Evolutionary conservation across 2,797 vertebrate genomes (phyloP), one percentile per base, ranked within the genome.

Genomic region (Centropyge bicolor): DNA sequence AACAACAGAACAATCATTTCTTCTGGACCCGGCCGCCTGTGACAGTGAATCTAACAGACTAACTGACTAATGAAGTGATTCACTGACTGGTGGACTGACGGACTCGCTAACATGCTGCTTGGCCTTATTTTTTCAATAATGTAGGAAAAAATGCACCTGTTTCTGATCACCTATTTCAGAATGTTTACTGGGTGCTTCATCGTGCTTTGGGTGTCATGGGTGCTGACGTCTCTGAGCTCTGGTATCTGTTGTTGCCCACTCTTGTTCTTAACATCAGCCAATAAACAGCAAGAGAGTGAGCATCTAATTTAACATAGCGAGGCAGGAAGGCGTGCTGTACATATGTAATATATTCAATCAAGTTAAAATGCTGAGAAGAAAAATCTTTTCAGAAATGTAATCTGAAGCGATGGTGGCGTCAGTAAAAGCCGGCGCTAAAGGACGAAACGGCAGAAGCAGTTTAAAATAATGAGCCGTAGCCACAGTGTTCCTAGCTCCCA

Each of bases 1-100:
- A 80, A 83, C 78, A 85, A 79, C 76, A 74, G 46, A 73, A 38
- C 70, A 67, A 2, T 67, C 70, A 4, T 65, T 59, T 70, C 59
- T 64, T 31, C 24, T 24, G 1, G 5, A 46, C 46, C 73, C 11
- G 24, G 17, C 68, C 6, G 54, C 49, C 12, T 48, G 64, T 61
- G 60, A 66, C 74, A 46, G 46, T 17, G 72, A 64, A 9, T 66
- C 69, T 63, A 2, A 31, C 31, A 51, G 64, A 57, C 61, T 49
- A n/a, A 22, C 38, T 65, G 61, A 74, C 73, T 82, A 78, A 81
- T 69, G 69, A 72, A 65, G 49, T 70, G 62, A 43, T 24, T 74
- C 17, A 13, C 52, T 17, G 38, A 19, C 60, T 74, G 63, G 0
- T 20, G 27, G 55, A 35, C 64, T 69, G 41, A 1, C 49, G 40